Evolutionary conservation across 2,888 invertebrate species (phyloP).

Genomic region (Neria commutata): DNA sequence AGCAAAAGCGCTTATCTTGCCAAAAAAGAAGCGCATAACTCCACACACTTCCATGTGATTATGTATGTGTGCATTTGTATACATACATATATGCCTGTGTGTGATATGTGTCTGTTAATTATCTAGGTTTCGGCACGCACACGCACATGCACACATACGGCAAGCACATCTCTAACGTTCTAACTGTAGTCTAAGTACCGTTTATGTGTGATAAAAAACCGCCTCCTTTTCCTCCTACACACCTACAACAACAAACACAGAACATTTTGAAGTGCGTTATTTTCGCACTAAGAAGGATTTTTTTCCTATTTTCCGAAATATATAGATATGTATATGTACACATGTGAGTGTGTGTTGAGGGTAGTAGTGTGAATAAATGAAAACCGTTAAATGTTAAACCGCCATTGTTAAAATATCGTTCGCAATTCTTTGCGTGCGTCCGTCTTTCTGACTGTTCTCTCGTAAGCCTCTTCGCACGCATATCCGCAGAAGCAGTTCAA

Average conservation of each 20-base stretch:
- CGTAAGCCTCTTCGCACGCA: conserved; percentile 33
- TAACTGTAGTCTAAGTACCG: conserved; percentile 6
- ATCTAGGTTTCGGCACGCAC: neutral
- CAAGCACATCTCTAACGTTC: too few species aligned
- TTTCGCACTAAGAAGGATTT: too few species aligned
- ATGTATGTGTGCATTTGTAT: neutral
- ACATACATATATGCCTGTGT: neutral
- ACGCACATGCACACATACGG: neutral
- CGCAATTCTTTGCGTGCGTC: conserved; percentile 42
- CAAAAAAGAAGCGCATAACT: neutral
- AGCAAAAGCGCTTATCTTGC: conserved; percentile 44
- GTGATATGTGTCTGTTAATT: neutral
- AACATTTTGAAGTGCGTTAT: neutral
- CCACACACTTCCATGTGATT: neutral
- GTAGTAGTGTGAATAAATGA: conserved; percentile 3
- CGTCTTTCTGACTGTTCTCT: conserved; percentile 20
- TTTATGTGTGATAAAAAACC: conserved; percentile 12
- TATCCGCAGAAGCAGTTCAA: conserved; percentile 29
- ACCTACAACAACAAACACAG: conserved; percentile 4
- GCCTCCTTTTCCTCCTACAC: conserved; percentile 13
- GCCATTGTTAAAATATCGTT: conserved; percentile 59
- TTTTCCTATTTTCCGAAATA: neutral
- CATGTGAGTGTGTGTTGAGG: neutral
- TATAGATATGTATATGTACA: conserved; percentile 19
- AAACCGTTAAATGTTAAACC: conserved; percentile 31